phyloP scores from a whole-genome alignment of 1,140 invertebrate species.

The Stenopsyche tienmushanensis region DNA sequence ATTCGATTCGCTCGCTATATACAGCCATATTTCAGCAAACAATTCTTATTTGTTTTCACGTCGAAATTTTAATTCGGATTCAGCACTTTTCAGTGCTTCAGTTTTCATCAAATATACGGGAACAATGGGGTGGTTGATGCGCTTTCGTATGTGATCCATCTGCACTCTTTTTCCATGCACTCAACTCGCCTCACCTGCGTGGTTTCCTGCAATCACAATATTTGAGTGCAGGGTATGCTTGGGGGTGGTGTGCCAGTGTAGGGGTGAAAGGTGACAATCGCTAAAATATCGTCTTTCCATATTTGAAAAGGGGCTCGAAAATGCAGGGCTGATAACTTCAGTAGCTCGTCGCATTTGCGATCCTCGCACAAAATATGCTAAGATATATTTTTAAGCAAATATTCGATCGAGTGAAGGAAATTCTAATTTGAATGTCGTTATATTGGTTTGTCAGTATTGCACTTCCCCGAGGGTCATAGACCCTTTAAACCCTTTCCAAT shows the following conservation, averaged over 20 bases:
- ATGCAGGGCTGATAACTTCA: neutral
- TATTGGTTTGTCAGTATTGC: conserved; percentile 9
- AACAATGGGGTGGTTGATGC: too few species aligned
- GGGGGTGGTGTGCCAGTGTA: neutral
- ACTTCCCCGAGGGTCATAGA: conserved; percentile 18
- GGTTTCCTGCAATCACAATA: conserved; percentile 6
- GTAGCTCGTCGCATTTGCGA: neutral
- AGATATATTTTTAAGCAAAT: neutral
- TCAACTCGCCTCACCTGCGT: neutral
- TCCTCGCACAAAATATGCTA: too few species aligned
- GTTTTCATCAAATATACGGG: too few species aligned
- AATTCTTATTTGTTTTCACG: too few species aligned
- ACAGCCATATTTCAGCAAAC: too few species aligned
- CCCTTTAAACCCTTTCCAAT: conserved; percentile 36
- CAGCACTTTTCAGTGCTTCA: too few species aligned
- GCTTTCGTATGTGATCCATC: too few species aligned
- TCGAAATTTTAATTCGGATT: too few species aligned
- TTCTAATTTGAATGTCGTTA: neutral
- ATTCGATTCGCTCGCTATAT: too few species aligned
- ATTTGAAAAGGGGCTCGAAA: neutral
- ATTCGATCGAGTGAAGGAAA: too few species aligned
- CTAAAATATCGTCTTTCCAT: conserved; percentile 15
- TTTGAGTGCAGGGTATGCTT: neutral
- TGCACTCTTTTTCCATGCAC: too few species aligned
- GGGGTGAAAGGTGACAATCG: conserved; percentile 12